Base-by-base conservation (phyloP, 2,888 invertebrate species). In the Lepidochrysops patricia region DNA sequence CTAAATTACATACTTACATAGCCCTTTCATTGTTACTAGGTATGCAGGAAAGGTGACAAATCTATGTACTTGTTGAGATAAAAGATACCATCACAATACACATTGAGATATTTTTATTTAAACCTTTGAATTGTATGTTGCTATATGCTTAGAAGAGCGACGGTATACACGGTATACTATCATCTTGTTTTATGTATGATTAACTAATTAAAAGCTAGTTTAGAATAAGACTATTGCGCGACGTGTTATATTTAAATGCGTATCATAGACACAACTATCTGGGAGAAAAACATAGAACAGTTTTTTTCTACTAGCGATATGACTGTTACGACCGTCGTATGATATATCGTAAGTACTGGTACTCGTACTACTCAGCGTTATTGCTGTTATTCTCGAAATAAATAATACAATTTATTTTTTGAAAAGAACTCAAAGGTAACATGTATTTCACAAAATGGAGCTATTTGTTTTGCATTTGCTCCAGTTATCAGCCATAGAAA, bases 1-100 rank as follows among this genome's bases (percentile, higher is more conserved):
- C 69, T 69, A 67, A 66, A 70, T 68, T 63, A 66, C 66, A 63
- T 64, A 63, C 65, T 62, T 65, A 12, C 65, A 66, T 66, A 35
- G n/a, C 43, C 1, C 64, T 62, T 64, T 60, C 63, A 48, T 62
- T 65, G 64, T 60, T 63, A 67, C n/a, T n/a, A n/a, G n/a, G 63
- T 66, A 64, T 62, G 65, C 66, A 66, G 66, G 63, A 65, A 67
- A 65, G 65, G 64, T 65, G 63, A 63, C 67, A 64, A 19, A 54
- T 54, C 32, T 54, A 15, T 19, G 29, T n/a, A 43, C 19, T 43
- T 1, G 4, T 25, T 27, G 13, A 27, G 27, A 52, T 29, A 52
- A 27, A 19, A n/a, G 27, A 29, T 29, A 26, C 50, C 6, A 50
- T 50, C 13, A 26, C 13, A 50, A 49, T 23, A 49, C 25, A 49